Conservation (phyloP, 2,113 vertebrate genomes). For the Phalacrocorax pelagicus region DNA sequence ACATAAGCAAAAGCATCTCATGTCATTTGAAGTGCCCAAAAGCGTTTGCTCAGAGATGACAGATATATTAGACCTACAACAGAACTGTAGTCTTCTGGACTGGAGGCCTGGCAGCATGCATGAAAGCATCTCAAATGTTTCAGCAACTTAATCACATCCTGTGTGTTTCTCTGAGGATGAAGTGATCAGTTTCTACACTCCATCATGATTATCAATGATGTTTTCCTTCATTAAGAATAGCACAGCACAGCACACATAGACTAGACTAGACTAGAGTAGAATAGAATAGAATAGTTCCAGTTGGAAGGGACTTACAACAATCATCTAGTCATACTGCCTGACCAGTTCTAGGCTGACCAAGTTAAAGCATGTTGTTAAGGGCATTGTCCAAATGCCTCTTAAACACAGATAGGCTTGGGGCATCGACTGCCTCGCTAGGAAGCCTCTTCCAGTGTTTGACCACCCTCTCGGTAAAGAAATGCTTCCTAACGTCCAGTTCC, state of each 20-base stretch:
- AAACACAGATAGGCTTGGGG: background rate
- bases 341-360: background rate
- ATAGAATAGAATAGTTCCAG: background rate
- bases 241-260: no score
- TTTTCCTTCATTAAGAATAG: background rate
- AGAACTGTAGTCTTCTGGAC: background rate
- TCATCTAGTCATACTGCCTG: background rate
- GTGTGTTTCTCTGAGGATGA: background rate
- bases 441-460: background rate
- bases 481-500: background rate
- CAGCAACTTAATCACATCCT: background rate
- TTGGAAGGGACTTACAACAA: background rate
- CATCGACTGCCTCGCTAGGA: background rate
- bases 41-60: background rate
- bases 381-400: background rate
- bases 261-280: no score
- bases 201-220: background rate
- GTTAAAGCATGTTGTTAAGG: background rate
- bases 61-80: background rate
- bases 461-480: fast-evolving
- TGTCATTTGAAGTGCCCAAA: background rate
- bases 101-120: background rate
- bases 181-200: background rate
- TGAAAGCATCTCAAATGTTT: background rate
- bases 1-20: background rate